Percentiles rank a stretch among this genome's conserved stretches.
These are phyloP conservation scores for Sinopyrophorus schimmeli DNA, from an alignment of 2,888 invertebrate genomes.

Conservation along the genomic window DNA sequence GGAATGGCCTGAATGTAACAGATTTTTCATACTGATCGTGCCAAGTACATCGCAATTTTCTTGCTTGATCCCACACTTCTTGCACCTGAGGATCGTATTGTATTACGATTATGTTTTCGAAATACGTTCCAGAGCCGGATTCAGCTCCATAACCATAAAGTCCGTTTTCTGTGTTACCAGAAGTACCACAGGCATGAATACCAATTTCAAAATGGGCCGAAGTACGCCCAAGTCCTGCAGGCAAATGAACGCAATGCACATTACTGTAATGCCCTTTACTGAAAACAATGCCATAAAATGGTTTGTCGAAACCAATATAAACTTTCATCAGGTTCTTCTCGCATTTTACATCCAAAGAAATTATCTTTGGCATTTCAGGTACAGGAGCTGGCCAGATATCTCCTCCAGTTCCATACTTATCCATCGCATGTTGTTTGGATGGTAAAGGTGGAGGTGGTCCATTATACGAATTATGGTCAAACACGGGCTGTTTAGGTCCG, in stretches of 20 bases:
- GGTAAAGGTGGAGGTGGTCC: conserved; percentile 68
- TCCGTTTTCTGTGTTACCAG: conserved; percentile 90
- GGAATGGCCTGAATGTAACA: conserved; percentile 91
- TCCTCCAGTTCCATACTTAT: conserved; percentile 56
- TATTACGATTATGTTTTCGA: conserved; percentile 91
- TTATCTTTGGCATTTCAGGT: conserved; percentile 91
- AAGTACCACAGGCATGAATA: conserved; percentile 89
- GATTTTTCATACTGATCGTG: conserved; percentile 95
- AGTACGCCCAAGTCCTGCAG: conserved; percentile 83
- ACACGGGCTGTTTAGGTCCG: conserved; percentile 48
- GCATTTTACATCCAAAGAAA: conserved; percentile 90
- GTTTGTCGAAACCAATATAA: conserved; percentile 90
- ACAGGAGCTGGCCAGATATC: conserved; percentile 86
- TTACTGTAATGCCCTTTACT: conserved; percentile 94
- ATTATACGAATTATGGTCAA: conserved; percentile 63
- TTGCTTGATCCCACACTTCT: conserved; percentile 90
- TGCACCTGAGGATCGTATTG: conserved; percentile 93
- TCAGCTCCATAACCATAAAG: conserved; percentile 84
- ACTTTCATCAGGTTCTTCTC: conserved; percentile 94
- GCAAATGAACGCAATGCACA: conserved; percentile 87
- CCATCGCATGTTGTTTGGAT: conserved; percentile 49
- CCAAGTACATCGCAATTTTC: conserved; percentile 92
- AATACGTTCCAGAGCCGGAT: conserved; percentile 88
- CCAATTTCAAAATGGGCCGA: conserved; percentile 90
- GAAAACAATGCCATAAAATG: conserved; percentile 94